Conservation (phyloP, 2,797 vertebrate genomes). For the Phoeniculus purpureus region DNA sequence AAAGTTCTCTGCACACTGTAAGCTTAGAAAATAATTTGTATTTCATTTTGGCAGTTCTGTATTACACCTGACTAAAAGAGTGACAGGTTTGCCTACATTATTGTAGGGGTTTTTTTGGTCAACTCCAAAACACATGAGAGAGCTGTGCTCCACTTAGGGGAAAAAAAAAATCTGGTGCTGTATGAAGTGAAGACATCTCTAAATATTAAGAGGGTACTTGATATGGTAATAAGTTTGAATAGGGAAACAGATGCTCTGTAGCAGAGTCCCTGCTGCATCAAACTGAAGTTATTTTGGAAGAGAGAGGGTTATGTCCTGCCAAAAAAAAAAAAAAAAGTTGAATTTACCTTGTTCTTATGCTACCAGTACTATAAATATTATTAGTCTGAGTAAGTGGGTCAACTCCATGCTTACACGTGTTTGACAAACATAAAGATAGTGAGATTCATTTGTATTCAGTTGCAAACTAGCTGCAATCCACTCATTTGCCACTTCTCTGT, state of each 20-base stretch:
- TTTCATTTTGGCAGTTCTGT: neutral
- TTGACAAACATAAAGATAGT: neutral
- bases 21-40: neutral
- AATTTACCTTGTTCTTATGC: neutral
- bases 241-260: neutral
- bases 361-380: neutral
- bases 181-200: neutral
- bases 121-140: neutral
- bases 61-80: neutral
- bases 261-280: neutral
- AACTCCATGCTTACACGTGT: neutral
- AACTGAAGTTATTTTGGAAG: neutral
- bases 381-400: neutral
- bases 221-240: neutral
- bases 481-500: neutral
- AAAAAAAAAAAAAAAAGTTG: neutral
- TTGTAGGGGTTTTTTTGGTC: neutral
- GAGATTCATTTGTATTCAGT: neutral
- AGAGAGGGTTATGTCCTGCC: rapidly evolving
- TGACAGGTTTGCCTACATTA: neutral
- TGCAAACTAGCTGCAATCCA: neutral
- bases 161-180: neutral
- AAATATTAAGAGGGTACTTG: neutral
- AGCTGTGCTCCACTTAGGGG: neutral
- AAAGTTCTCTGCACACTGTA: neutral